These are phyloP conservation scores for Kryphioiulus occultus DNA, from an alignment of 2,888 invertebrate species.

Conservation along the genomic window DNA sequence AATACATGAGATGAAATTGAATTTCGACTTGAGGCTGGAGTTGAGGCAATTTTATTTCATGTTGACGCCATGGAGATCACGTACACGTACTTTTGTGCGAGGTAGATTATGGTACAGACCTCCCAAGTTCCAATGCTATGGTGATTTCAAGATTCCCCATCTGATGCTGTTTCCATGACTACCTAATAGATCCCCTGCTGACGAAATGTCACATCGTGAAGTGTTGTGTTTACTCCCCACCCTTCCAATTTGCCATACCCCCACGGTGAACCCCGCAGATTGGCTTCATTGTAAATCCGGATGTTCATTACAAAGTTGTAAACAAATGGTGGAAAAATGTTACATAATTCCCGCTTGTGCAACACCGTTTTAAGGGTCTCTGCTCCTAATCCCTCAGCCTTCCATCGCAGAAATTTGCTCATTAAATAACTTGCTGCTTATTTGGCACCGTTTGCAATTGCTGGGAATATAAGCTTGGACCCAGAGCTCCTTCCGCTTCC, in stretches of 20 bases:
- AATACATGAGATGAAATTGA: too few relatives aligned
- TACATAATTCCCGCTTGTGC: neutral
- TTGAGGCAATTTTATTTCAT: neutral
- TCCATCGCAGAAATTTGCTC: neutral
- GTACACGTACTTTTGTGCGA: neutral
- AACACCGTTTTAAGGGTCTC: neutral
- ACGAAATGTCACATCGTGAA: neutral
- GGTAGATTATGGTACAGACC: neutral
- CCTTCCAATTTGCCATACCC: neutral
- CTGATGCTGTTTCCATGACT: neutral
- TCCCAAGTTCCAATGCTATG: neutral
- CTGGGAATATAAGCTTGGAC: neutral
- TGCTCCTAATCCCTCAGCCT: neutral
- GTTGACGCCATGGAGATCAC: neutral
- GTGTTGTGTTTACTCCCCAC: neutral
- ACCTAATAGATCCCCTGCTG: neutral
- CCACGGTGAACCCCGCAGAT: neutral
- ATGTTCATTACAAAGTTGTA: neutral
- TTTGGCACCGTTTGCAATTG: neutral
- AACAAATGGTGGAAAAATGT: slow-evolving; percentile 18
- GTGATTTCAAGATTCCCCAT: neutral
- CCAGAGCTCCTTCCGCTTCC: neutral
- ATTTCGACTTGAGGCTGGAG: too few relatives aligned
- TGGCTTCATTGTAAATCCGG: neutral
- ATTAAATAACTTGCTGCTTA: slow-evolving; percentile 4